These are phyloP conservation scores for Steinernema scapterisci DNA, from an alignment of 2,888 invertebrate species.

Conservation along the genomic window DNA sequence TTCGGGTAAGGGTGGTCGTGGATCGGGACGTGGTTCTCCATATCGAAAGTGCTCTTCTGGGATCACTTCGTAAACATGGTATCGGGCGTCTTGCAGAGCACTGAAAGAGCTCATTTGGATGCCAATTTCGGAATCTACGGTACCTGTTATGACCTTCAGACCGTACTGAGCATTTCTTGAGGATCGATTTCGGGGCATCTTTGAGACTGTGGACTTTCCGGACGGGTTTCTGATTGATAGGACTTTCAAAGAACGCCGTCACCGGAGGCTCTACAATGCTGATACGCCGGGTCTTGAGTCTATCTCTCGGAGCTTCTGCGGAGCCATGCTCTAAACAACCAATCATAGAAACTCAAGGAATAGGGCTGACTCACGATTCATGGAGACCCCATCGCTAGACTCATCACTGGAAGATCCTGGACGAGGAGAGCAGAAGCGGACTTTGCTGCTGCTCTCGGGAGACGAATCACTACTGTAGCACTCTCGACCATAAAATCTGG, in stretches of 20 bases:
- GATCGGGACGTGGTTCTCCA: constrained; percentile 9
- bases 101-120: background rate
- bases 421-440: background rate
- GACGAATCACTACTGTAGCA: constrained; percentile 18
- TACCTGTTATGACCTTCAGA: constrained; percentile 18
- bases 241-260: constrained; percentile 10
- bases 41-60: background rate
- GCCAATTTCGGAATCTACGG: no score
- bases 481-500: background rate
- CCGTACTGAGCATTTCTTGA: background rate
- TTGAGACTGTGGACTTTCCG: background rate
- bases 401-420: background rate
- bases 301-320: no score
- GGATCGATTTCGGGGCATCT: constrained; percentile 1
- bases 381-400: no score
- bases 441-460: background rate
- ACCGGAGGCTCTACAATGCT: constrained; percentile 18
- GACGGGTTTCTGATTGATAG: background rate
- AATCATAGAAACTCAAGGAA: no score
- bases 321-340: no score
- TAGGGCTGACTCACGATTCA: no score
- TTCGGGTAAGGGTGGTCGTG: background rate
- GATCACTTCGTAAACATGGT: constrained; percentile 14
- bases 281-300: background rate
- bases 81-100: background rate